Percentiles rank a stretch among this genome's conserved stretches.
Evolutionary conservation across 2,113 vertebrate genomes (phyloP).

Genomic region (Echinops telfairi): DNA sequence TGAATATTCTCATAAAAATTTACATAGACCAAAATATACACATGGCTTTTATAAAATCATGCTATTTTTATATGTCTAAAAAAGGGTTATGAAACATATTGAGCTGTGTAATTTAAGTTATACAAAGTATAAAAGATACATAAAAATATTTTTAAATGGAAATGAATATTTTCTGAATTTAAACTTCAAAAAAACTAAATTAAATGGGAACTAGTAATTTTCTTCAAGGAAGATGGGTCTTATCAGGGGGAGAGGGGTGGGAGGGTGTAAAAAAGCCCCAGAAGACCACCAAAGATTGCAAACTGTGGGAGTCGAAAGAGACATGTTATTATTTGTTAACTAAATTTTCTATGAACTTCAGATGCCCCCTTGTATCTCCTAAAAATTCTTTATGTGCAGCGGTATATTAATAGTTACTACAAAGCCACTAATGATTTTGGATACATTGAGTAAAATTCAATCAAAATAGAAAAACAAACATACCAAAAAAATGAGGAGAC

Average conservation of each 20-base stretch:
- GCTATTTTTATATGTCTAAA: neutral
- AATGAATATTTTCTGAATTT: neutral
- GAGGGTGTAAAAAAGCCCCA: too few relatives aligned
- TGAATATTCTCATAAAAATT: neutral
- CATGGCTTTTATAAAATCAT: neutral
- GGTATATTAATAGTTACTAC: neutral
- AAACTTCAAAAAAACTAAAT: too few relatives aligned
- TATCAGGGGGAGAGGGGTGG: neutral
- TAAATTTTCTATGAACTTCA: too few relatives aligned
- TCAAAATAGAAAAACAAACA: too few relatives aligned
- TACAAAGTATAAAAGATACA: neutral
- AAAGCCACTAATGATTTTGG: neutral
- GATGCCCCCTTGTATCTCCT: neutral
- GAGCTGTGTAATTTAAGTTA: neutral
- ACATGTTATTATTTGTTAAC: too few relatives aligned
- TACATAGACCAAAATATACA: neutral
- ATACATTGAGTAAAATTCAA: neutral
- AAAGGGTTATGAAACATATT: neutral
- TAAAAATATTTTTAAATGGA: neutral
- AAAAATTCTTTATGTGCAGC: neutral
- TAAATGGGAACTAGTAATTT: neutral
- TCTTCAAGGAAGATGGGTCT: neutral
- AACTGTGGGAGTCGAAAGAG: too few relatives aligned
- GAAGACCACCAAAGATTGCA: neutral
- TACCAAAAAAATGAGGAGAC: too few relatives aligned